A percentile compares a stretch with the other conserved stretches of the same genome.
phyloP scores from a whole-genome alignment of 2,797 vertebrate species.

The Morelia viridis region DNA sequence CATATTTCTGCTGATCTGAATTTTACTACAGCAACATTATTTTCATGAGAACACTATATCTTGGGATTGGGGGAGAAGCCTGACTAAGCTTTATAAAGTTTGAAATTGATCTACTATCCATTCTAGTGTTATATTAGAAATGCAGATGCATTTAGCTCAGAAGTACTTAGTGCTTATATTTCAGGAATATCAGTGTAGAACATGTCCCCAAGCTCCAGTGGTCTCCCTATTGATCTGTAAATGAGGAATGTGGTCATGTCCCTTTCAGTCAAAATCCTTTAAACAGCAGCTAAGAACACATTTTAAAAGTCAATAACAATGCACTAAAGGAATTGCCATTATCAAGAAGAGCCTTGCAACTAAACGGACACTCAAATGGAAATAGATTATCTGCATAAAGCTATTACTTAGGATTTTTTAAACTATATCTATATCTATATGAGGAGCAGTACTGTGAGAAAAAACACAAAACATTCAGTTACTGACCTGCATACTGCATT shows the following conservation, averaged over 20 bases:
- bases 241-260: conserved; percentile 18
- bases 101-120: conserved; percentile 18
- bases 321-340: conserved; percentile 22
- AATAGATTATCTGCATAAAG: not conserved
- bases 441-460: not conserved
- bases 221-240: rapidly evolving
- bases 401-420: not conserved
- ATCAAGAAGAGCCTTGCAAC: not conserved
- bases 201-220: not conserved
- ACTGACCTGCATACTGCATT: not conserved
- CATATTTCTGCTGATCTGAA: not conserved
- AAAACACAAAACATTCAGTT: not conserved
- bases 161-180: not conserved
- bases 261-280: conserved; percentile 12
- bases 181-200: not conserved
- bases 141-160: conserved; percentile 32
- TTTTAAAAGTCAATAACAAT: conserved; percentile 10
- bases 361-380: rapidly evolving
- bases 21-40: not conserved
- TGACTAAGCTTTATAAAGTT: conserved; percentile 2
- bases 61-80: not conserved
- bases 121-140: conserved; percentile 34
- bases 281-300: conserved; percentile 15
- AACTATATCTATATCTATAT: not conserved
- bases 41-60: not conserved